Base-by-base conservation (phyloP, 2,797 vertebrate species). In the Sus cebifrons region DNA sequence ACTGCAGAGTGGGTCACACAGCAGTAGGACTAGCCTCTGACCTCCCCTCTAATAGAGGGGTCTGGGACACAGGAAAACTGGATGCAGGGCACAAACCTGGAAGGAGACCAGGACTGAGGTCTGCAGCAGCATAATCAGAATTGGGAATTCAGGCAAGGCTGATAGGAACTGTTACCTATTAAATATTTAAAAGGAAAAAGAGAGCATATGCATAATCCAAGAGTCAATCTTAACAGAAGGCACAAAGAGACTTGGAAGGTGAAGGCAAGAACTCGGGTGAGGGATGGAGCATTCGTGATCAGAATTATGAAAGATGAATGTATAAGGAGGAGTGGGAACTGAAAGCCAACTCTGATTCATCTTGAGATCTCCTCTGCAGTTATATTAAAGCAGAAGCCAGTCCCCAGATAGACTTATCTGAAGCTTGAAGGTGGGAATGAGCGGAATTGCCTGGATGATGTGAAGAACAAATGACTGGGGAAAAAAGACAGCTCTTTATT, bases 131-230 rank as follows among this genome's bases (percentile, higher is more conserved):
- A 12, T 29, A 7, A 58, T 71, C 49, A 78, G 64, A 73, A 36
- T 17, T 32, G 27, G 17, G 49, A 78, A 67, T 49, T 70, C 40
- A 56, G 40, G 27, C 18, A 12, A 78, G 18, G 17, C 20, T 78
- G 60, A 83, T 9, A 64, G n/a, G 25, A 44, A 49, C 18, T 5
- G 29, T 71, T 56, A 75, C 21, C 32, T 62, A 29, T 67, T 49
- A 75, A 71, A 79, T 62, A n/a, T 70, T 91, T 15, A 67, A 40
- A 84, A 79, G 25, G 64, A 79, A 90, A 89, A 86, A 60, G 10
- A 64, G 40, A 44, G 23, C 17, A 54, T 27, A 60, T 40, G 70
- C 62, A 56, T 23, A 56, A 64, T 70, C n/a, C 16, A 70, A 84
- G 70, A 84, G 36, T 73, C 17, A 1, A 71, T 14, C n/a, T 67